Base-by-base conservation (phyloP, 2,797 vertebrate species). In the Anabas testudineus region DNA sequence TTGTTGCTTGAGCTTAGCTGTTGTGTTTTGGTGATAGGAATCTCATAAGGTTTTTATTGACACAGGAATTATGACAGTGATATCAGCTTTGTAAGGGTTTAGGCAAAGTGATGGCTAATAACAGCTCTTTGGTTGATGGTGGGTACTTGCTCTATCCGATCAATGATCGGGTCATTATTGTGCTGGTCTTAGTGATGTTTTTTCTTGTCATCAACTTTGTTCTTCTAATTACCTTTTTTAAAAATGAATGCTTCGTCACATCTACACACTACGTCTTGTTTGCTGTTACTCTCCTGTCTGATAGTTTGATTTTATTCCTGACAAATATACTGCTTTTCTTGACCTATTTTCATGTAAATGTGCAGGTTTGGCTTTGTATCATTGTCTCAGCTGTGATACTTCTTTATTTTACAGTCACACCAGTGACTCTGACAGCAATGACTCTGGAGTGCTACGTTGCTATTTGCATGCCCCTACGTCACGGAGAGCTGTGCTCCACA, bases 391-490 rank as follows among this genome's bases (percentile, higher is more conserved):
- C 69, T 26, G 0, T 70, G 1, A 37, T 45, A 9, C 3, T 13
- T 21, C 1, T 75, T 18, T 67, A 79, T 8, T 0, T 5, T 5
- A 52, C 1, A 7, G 54, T 82, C 19, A 90, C 91, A 10, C 89
- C 87, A 0, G 7, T 91, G n/a, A 89, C 85, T 37, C 68, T 93
- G 34, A 87, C 81, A 45, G 84, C 81, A 2, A 92, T 92, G 92
- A 89, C 83, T 4, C 68, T 92, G 68, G 92, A 93, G 69, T 85
- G 92, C 0, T 92, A 89, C 2, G 88, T 91, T 41, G 89, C 91
- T 9, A 83, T 92, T 34, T 91, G 91, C 69, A 71, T 91, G 80
- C 92, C 91, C 21, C 69, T 92, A 61, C 80, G 61, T 0, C 91
- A 93, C 12, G 73, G 58, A 39, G 72, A 84, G 32, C 71, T 91